Conservation (phyloP, 2,888 invertebrate genomes). For the Sylvicola fuscatus region DNA sequence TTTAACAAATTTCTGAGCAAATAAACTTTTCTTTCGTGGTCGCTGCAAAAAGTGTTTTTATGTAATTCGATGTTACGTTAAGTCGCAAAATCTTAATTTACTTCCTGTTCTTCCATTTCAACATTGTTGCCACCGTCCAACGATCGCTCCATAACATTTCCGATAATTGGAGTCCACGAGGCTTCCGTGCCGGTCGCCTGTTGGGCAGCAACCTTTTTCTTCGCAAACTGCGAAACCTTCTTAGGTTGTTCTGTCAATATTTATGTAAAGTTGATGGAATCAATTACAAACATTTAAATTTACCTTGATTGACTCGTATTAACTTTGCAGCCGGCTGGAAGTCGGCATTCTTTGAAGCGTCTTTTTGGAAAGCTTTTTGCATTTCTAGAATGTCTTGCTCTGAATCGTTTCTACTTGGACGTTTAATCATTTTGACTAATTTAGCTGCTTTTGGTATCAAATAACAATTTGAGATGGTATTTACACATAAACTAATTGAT, state of each 20-base stretch:
- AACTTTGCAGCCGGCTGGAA: conserved; percentile 39
- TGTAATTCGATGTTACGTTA: background rate
- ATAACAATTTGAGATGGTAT: no score
- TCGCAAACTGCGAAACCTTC: conserved; percentile 1
- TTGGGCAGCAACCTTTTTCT: background rate
- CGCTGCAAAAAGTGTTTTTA: conserved; percentile 1
- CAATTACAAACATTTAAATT: conserved; percentile 13
- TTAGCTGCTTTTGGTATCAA: no score
- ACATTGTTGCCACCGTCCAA: background rate
- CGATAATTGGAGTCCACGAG: conserved; percentile 19
- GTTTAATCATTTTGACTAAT: conserved; percentile 34
- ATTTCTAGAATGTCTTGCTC: conserved; percentile 54
- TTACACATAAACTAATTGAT: no score
- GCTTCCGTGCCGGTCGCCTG: no score
- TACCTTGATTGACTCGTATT: conserved; percentile 21
- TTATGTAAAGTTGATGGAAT: conserved; percentile 18
- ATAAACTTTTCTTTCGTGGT: conserved; percentile 2
- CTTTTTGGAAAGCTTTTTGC: conserved; percentile 46
- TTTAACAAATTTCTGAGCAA: background rate
- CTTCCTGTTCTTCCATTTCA: background rate
- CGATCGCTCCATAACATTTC: conserved; percentile 32
- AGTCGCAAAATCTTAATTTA: background rate
- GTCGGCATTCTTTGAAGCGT: conserved; percentile 27
- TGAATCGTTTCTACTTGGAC: conserved; percentile 47
- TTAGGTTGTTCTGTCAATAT: background rate